phyloP scores from a whole-genome alignment of 2,888 invertebrate genomes.

The Dastarcus helophoroides region DNA sequence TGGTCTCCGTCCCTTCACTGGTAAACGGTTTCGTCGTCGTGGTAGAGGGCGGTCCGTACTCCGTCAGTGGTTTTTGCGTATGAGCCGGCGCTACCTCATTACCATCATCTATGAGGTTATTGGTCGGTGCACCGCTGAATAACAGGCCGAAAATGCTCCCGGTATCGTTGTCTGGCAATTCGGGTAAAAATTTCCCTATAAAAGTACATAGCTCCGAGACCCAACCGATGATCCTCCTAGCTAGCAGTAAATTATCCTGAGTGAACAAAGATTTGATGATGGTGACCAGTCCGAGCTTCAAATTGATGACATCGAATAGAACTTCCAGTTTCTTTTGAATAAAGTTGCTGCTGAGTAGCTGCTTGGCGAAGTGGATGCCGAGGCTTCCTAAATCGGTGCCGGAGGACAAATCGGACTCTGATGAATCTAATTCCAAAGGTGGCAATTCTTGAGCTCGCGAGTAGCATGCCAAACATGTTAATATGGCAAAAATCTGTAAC shows the following conservation, averaged over 20 bases:
- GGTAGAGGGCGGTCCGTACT: too few relatives aligned
- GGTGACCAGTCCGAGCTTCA: conserved; percentile 20
- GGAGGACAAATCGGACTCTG: background rate
- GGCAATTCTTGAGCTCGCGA: too few relatives aligned
- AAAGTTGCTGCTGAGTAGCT: conserved; percentile 8
- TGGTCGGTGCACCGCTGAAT: too few relatives aligned
- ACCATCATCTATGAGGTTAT: too few relatives aligned
- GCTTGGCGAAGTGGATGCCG: conserved; percentile 8
- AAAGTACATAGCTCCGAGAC: conserved; percentile 13
- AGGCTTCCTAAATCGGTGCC: conserved; percentile 6
- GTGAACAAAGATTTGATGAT: conserved; percentile 21
- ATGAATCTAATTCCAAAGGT: too few relatives aligned
- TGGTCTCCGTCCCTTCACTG: too few relatives aligned
- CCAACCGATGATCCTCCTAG: conserved; percentile 17
- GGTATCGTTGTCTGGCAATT: conserved; percentile 10
- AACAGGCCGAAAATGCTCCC: too few relatives aligned
- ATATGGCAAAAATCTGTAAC: too few relatives aligned
- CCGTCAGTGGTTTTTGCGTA: too few relatives aligned
- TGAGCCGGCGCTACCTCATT: too few relatives aligned
- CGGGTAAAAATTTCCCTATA: conserved; percentile 13
- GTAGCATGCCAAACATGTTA: too few relatives aligned
- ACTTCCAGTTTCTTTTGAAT: conserved; percentile 12
- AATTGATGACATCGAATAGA: conserved; percentile 18
- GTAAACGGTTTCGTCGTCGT: too few relatives aligned
- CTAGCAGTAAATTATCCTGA: conserved; percentile 21